A percentile compares a stretch with the other conserved stretches of the same genome.
Conservation (phyloP, 2,113 vertebrate species). For the Thryonomys swinderianus region DNA sequence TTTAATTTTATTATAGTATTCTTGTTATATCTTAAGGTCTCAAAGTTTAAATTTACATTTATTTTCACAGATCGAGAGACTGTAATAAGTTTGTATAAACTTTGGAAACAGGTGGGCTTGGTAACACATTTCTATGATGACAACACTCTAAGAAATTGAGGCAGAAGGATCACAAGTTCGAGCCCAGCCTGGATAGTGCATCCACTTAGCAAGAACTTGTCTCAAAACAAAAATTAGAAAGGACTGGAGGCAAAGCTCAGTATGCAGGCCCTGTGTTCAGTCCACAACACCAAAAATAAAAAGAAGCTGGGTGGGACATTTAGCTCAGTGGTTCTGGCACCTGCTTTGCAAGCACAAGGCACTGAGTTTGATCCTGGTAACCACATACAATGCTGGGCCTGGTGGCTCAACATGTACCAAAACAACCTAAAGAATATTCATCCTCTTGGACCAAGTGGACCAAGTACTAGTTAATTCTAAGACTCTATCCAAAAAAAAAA, state of each 20-base stretch:
- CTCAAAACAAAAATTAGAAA: not conserved
- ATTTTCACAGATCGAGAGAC: slow-evolving; percentile 10
- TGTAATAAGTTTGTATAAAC: not conserved
- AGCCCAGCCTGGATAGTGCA: not conserved
- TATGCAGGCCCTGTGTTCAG: no score
- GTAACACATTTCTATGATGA: not conserved
- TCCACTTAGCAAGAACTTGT: not conserved
- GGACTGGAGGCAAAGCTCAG: no score
- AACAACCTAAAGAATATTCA: slow-evolving; percentile 22
- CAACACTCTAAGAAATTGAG: not conserved
- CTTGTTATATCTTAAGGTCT: not conserved
- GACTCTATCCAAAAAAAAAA: not conserved
- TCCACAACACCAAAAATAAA: no score
- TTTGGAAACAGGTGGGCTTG: not conserved
- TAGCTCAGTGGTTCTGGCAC: no score
- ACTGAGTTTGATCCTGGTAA: no score
- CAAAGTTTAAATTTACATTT: slow-evolving; percentile 1
- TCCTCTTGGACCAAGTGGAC: slow-evolving; percentile 5
- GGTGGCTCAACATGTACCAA: not conserved
- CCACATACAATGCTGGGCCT: no score
- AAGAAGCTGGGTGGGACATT: no score
- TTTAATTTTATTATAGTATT: slow-evolving; percentile 5
- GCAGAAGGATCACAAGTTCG: not conserved
- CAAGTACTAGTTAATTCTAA: not conserved
- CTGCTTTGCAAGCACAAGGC: no score